Percentiles rank a stretch among this genome's conserved stretches.
These are phyloP conservation scores for Lissonota sp. DNA, from an alignment of 2,888 invertebrate genomes.

Conservation along the genomic window DNA sequence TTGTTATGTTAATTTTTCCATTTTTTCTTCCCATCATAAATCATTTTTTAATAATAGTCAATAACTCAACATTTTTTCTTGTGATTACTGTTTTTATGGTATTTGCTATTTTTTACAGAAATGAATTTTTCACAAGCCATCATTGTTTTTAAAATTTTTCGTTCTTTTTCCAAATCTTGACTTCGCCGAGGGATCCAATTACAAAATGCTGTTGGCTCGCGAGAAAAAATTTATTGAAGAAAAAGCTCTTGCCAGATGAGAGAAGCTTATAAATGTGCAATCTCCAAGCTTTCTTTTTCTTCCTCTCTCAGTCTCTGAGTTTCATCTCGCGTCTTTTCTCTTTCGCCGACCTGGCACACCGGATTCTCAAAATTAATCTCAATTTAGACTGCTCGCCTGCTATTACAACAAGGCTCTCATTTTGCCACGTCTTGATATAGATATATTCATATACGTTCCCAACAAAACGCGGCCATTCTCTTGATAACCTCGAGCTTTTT, in stretches of 20 bases:
- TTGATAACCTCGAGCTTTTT: conserved; percentile 32
- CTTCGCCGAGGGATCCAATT: conserved; percentile 40
- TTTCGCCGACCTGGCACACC: conserved; percentile 41
- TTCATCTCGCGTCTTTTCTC: conserved; percentile 23
- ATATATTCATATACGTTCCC: conserved; percentile 13
- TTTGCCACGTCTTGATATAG: conserved; percentile 11
- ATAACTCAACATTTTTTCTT: background rate
- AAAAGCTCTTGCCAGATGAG: background rate
- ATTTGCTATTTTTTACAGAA: background rate
- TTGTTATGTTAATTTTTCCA: background rate
- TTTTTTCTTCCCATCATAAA: background rate
- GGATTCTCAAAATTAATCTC: conserved; percentile 60
- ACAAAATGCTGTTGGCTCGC: conserved; percentile 38
- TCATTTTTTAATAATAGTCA: background rate
- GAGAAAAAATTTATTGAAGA: conserved; percentile 21
- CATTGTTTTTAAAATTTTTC: conserved; percentile 1
- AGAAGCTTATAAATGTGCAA: conserved; percentile 39
- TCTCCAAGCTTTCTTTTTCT: conserved; percentile 50
- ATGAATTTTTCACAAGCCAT: background rate
- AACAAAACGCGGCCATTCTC: conserved; percentile 32
- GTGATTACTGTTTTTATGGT: background rate
- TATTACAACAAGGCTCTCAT: conserved; percentile 23
- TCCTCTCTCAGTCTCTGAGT: background rate
- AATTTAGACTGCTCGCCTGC: conserved; percentile 56
- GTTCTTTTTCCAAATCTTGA: background rate